Conservation (phyloP, 2,888 invertebrate species). For the Drosophila acutilabella region DNA sequence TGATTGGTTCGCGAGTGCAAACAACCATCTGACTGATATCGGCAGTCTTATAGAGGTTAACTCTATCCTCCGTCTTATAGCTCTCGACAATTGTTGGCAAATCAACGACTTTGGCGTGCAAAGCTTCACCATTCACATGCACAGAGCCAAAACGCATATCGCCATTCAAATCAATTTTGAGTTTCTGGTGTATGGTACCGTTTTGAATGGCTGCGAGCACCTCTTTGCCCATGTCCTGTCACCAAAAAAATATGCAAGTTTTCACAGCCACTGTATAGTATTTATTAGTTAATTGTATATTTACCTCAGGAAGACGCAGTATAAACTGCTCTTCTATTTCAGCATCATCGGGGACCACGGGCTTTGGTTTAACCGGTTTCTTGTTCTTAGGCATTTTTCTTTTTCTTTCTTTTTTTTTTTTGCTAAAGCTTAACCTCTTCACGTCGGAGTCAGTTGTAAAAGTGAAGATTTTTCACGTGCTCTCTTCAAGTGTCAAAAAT, state of each 20-base stretch:
- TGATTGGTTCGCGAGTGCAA: neutral
- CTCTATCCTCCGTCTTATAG: neutral
- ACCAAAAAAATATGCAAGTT: neutral
- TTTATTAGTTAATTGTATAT: neutral
- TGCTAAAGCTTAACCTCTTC: neutral
- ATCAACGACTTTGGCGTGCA: neutral
- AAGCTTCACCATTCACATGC: neutral
- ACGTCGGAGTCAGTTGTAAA: neutral
- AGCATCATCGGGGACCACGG: too few relatives aligned
- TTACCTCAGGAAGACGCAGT: neutral
- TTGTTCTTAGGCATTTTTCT: neutral
- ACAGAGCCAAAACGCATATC: neutral
- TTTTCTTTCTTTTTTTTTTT: neutral
- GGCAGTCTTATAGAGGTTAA: neutral
- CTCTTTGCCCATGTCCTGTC: neutral
- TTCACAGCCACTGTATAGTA: neutral
- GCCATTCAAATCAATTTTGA: neutral
- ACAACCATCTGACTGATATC: conserved; percentile 1
- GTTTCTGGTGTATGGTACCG: neutral
- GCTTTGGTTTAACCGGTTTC: too few relatives aligned
- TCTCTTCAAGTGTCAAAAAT: neutral
- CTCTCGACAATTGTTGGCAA: conserved; percentile 8
- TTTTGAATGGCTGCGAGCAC: neutral
- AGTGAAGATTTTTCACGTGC: too few relatives aligned
- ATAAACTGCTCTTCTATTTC: neutral